Evolutionary conservation across 2,888 invertebrate genomes (phyloP), one percentile per base, ranked within the genome.

Genomic region (Trypoxylon attenuatum): DNA sequence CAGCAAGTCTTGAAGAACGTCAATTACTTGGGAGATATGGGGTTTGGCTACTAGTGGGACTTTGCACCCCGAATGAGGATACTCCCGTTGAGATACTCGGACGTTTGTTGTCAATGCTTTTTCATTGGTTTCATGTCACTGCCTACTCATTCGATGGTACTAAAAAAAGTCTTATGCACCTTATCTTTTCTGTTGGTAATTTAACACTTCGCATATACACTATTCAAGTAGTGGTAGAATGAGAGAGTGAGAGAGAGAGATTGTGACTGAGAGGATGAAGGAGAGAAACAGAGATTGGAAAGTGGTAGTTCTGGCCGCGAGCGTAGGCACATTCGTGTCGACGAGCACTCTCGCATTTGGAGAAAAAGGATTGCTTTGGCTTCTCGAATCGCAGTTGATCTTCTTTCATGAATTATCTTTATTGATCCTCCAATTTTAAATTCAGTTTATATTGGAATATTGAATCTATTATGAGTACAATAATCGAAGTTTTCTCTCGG

Each of bases 81-180:
- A 93, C 94, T 0, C 93, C 94, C 0, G 90, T 92, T 60, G 94
- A 94, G 87, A 91, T 94, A 54, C 89, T 99, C 50, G 98, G 98
- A 5, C 91, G 98, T 66, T 90, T 99, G 77, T 90, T 99, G 49
- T 96, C 97, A 23, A 98, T 98, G 91, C 90, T 99, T 69, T 99
- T 99, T 88, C 98, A 99, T 87, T 99, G 99, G 99, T 99, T 99
- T 89, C 96, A 99, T 88, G 95, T 97, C 79, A 99, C 99, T 13
- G 97, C 98, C 1, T 97, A 96, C 87, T 93, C 98, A 5, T 97
- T 96, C 83, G 97, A 98, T 88, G 96, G 96, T 96, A 88, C 83
- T 85, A 84, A 85, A 84, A 85, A 86, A 86, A 86, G 85, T 79
- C 85, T 85, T 84, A 84, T 85, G 82, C 84, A 85, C 79, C 83